Conservation (phyloP, 1,140 invertebrate genomes). For the Zophobas morio region DNA sequence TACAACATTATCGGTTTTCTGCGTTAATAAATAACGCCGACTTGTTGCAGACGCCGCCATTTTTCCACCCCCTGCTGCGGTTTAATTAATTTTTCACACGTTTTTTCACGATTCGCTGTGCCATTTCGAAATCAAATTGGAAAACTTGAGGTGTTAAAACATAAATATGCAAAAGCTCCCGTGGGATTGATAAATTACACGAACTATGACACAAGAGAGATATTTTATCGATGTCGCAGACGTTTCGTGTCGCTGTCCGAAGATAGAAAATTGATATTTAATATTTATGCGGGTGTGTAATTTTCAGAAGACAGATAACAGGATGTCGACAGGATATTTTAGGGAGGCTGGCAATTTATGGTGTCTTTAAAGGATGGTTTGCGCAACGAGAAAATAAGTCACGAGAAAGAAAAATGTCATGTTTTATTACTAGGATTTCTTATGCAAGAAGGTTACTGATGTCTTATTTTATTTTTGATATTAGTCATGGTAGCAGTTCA, state of each 20-base stretch:
- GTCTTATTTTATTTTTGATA: too few relatives aligned
- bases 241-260: not conserved
- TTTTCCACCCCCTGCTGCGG: not conserved
- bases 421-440: too few relatives aligned
- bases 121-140: not conserved
- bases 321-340: too few relatives aligned
- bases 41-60: not conserved
- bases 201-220: not conserved
- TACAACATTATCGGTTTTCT: conserved; percentile 2
- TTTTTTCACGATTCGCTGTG: not conserved
- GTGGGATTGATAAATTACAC: not conserved
- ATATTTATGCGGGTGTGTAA: too few relatives aligned
- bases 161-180: conserved; percentile 5
- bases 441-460: too few relatives aligned
- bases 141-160: not conserved
- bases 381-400: too few relatives aligned
- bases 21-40: not conserved
- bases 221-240: not conserved
- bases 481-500: too few relatives aligned
- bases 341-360: too few relatives aligned
- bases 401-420: too few relatives aligned
- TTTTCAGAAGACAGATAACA: too few relatives aligned
- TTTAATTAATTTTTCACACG: not conserved
- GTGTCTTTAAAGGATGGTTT: too few relatives aligned
- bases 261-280: conserved; percentile 3